Conservation (phyloP, 2,888 invertebrate genomes). For the Andricus curvator region DNA sequence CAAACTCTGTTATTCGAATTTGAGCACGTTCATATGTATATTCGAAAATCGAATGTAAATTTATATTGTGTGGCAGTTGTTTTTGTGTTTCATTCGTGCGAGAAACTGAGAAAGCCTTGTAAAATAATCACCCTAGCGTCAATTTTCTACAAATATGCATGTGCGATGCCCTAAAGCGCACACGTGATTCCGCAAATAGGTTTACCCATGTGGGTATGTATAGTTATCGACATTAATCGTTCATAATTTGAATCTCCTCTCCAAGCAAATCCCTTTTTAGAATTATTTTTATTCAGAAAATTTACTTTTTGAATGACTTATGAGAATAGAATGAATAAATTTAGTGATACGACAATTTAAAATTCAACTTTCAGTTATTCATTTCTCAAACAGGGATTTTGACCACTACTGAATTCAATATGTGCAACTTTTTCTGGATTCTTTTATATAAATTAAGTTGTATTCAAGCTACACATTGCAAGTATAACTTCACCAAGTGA, state of each 20-base stretch:
- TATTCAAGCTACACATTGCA: too few relatives aligned
- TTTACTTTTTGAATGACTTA: not conserved
- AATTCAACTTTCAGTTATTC: too few relatives aligned
- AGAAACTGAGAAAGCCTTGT: constrained; percentile 72
- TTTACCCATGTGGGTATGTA: constrained; percentile 49
- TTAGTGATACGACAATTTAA: not conserved
- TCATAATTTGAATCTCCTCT: constrained; percentile 4
- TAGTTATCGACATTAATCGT: not conserved
- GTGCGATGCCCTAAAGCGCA: constrained; percentile 59
- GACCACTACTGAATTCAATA: too few relatives aligned
- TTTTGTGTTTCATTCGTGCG: constrained; percentile 60
- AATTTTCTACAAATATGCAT: constrained; percentile 74
- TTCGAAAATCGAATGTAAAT: constrained; percentile 43
- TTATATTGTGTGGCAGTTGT: constrained; percentile 66
- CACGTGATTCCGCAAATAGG: constrained; percentile 57
- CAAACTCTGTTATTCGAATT: constrained; percentile 17
- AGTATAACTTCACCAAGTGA: too few relatives aligned
- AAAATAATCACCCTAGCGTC: constrained; percentile 75
- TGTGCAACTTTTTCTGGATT: too few relatives aligned
- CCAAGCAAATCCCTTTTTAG: not conserved
- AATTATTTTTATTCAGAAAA: not conserved
- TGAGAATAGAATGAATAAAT: not conserved
- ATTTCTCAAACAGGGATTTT: too few relatives aligned
- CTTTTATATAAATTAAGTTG: too few relatives aligned
- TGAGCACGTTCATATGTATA: not conserved